Base-by-base conservation (phyloP, 2,113 vertebrate genomes). In the Rhea americana region DNA sequence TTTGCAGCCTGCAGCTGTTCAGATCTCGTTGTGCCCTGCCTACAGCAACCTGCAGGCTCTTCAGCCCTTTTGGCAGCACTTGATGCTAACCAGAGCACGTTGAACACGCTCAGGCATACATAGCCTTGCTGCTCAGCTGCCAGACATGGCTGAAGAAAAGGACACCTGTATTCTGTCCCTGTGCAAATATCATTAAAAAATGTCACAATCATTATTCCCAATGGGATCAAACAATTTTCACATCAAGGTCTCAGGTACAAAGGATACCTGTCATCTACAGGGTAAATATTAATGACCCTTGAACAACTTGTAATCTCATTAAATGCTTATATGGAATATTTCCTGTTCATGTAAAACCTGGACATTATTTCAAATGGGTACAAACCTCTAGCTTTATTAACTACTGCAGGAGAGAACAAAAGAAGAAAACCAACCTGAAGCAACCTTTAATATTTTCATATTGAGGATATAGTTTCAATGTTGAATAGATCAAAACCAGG, bases 231-330 rank as follows among this genome's bases (percentile, higher is more conserved):
- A 66, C 2, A 1, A 94, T 95, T 93, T 96, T 88, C 82, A 85
- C 68, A 81, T 87, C 65, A 90, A 92, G 72, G 74, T 51, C 63
- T 68, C 8, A n/a, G 32, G 56, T 89, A 95, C 90, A 96, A 87
- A 95, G 79, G 65, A 73, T 87, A 67, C 6, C 11, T 0, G 1
- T 73, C 78, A 63, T 74, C 76, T 71, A n/a, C 56, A 82, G 32
- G 93, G 81, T 93, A 96, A 89, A 95, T 82, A 94, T 96, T 93
- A 95, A 92, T 74, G 78, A 43, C 41, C 19, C 63, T 67, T 65
- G 51, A 32, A 51, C 47, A 71, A 37, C 76, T 90, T 91, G 58
- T 68, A 79, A 76, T 22, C 24, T 76, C 62, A 88, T 95, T 76
- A 92, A 90, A 67, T 59, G 39, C 19, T 85, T 86, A 90, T 71